Evolutionary conservation across 2,113 vertebrate genomes (phyloP).

Genomic region (Pachypanchax playfairii): DNA sequence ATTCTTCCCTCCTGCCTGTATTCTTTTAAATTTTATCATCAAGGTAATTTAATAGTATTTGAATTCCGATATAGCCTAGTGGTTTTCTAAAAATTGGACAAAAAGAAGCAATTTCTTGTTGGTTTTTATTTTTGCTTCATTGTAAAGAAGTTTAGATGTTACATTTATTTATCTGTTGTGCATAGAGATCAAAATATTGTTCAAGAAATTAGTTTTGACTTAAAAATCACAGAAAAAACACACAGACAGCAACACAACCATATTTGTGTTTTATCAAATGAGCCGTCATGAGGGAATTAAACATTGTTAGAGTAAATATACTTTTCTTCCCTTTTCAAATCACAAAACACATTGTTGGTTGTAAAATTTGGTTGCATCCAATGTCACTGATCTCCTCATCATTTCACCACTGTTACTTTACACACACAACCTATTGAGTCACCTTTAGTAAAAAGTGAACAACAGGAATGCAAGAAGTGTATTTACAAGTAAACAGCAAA

Average conservation of each 20-base stretch:
- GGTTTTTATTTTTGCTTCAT: conserved; percentile 34
- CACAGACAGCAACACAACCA: not conserved
- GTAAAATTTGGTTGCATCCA: not conserved
- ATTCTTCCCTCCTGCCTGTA: conserved; percentile 15
- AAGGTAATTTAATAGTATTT: conserved; percentile 62
- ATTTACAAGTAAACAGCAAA: conserved; percentile 1
- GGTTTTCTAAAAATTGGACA: conserved; percentile 58
- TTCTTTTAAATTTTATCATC: conserved; percentile 56
- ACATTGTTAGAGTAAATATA: no score
- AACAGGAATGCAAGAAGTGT: not conserved
- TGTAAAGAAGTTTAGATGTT: conserved; percentile 31
- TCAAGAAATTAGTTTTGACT: not conserved
- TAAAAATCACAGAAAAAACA: conserved; percentile 1
- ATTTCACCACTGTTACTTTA: conserved; percentile 4
- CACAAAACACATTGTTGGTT: not conserved
- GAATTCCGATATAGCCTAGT: conserved; percentile 44
- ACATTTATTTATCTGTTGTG: conserved; percentile 16
- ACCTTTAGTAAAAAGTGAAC: not conserved
- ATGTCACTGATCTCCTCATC: not conserved
- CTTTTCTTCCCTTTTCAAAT: conserved; percentile 4
- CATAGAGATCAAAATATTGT: conserved; percentile 3
- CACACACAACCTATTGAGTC: not conserved
- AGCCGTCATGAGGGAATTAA: no score
- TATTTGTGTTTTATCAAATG: no score
- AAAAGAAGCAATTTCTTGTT: conserved; percentile 40